Percentiles rank a stretch among this genome's conserved stretches.
Conservation (phyloP, 2,113 vertebrate species). For the Centropus unirufus region DNA sequence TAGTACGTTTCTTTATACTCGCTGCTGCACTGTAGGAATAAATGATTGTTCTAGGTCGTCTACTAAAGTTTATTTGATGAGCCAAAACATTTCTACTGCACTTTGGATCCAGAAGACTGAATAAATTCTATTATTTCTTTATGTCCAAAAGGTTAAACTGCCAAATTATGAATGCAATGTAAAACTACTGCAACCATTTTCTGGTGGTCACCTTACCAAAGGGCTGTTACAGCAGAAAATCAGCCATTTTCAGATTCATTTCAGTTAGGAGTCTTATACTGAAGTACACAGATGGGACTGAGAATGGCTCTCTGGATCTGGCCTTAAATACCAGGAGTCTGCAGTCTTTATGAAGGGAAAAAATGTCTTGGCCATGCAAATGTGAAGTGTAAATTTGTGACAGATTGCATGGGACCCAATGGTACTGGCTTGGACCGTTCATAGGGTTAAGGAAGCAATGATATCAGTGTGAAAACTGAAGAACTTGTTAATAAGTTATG, state of each 20-base stretch:
- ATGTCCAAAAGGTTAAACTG: neutral
- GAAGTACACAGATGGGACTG: neutral
- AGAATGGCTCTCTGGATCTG: neutral
- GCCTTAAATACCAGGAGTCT: neutral
- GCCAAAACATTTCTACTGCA: neutral
- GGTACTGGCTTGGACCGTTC: neutral
- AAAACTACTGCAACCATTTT: neutral
- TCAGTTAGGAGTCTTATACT: neutral
- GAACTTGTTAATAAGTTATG: neutral
- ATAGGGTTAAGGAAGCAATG: neutral
- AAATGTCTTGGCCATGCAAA: neutral
- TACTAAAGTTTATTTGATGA: neutral
- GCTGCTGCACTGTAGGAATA: neutral
- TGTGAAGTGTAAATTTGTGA: neutral
- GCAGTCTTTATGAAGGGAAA: neutral
- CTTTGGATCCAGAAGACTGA: neutral
- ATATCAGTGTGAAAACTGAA: neutral
- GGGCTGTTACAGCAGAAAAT: neutral
- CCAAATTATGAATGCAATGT: neutral
- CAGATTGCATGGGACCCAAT: neutral
- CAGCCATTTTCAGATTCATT: neutral
- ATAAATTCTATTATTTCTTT: neutral
- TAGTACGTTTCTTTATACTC: conserved; percentile 28
- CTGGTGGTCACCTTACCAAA: neutral
- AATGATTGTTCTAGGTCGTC: conserved; percentile 2